These are phyloP conservation scores for Triplophysa rosa DNA, from an alignment of 2,113 vertebrate species.

Conservation along the genomic window DNA sequence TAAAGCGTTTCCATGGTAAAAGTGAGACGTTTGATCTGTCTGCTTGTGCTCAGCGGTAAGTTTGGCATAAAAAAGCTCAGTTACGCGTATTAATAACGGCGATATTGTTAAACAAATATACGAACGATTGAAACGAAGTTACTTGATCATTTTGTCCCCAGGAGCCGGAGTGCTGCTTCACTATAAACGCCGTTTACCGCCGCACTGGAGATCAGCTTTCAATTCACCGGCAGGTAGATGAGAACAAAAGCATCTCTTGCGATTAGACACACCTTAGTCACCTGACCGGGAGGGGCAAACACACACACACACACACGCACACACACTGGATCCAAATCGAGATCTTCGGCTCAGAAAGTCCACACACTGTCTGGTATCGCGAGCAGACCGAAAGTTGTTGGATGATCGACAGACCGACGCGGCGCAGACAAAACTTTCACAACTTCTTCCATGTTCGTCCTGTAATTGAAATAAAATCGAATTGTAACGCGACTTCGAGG, in stretches of 20 bases:
- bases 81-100: background rate
- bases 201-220: slow-evolving; percentile 37
- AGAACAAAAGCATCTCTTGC: slow-evolving; percentile 39
- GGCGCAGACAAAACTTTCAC: background rate
- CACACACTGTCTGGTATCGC: background rate
- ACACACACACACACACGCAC: background rate
- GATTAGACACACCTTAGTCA: slow-evolving; percentile 51
- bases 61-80: background rate
- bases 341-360: background rate
- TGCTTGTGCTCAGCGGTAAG: background rate
- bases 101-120: background rate
- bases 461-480: background rate
- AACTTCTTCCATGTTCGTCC: background rate
- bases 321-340: background rate
- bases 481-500: background rate
- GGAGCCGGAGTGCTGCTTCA: background rate
- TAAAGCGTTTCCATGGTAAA: slow-evolving; percentile 16
- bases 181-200: background rate
- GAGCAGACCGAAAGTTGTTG: background rate
- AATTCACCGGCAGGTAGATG: slow-evolving; percentile 42
- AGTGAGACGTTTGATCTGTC: background rate
- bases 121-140: background rate
- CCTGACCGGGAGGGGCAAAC: slow-evolving; percentile 35
- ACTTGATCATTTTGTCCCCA: slow-evolving; percentile 17
- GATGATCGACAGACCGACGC: too few relatives aligned